Conservation (phyloP, 2,797 vertebrate species). For the Alouatta caraya region DNA sequence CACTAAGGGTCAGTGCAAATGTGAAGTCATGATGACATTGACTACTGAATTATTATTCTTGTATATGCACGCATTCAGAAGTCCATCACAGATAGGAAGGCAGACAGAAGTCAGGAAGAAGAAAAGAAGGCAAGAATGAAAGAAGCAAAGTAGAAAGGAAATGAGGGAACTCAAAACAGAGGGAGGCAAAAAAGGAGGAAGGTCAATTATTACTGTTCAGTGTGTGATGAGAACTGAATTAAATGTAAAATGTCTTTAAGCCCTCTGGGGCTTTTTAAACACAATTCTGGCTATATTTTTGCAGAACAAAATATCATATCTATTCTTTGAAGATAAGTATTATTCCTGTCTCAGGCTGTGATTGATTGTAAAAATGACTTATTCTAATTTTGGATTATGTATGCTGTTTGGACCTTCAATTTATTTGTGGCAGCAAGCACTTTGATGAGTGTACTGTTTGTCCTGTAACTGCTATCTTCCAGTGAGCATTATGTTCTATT, state of each 20-base stretch:
- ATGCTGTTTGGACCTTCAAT: conserved; percentile 52
- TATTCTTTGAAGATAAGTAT: neutral
- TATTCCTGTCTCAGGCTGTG: neutral
- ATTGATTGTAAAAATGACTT: neutral
- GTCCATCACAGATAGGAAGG: neutral
- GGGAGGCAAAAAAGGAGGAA: neutral
- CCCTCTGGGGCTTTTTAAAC: neutral
- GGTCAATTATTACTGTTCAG: neutral
- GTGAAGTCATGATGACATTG: neutral
- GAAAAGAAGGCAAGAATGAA: neutral
- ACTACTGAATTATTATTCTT: neutral
- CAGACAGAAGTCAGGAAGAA: neutral
- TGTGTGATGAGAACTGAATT: neutral
- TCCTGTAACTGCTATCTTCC: conserved; percentile 16
- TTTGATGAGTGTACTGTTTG: conserved; percentile 30
- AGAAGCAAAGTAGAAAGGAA: neutral
- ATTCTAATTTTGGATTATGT: conserved; percentile 36
- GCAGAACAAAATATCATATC: neutral
- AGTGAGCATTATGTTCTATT: conserved; percentile 30
- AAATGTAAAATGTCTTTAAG: neutral
- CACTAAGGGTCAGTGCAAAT: neutral
- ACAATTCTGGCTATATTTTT: neutral
- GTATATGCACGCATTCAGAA: neutral
- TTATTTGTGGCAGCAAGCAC: conserved; percentile 32
- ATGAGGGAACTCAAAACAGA: neutral